Percentiles rank a stretch among this genome's conserved stretches.
These are phyloP conservation scores for Penaeus indicus DNA, from an alignment of 1,140 invertebrate genomes.

Conservation along the genomic window DNA sequence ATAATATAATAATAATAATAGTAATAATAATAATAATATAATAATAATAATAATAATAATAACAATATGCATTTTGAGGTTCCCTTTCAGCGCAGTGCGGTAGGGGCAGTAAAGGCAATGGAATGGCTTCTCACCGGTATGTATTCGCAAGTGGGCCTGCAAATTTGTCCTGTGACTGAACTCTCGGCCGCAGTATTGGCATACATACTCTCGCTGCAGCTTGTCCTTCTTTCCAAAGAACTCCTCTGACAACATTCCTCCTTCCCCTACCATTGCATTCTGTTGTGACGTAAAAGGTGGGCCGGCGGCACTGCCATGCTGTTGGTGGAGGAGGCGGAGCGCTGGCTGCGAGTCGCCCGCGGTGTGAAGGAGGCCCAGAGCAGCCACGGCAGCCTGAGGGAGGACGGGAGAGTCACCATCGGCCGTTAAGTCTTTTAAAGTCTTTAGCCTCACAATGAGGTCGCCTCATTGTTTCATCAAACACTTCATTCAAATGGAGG, in stretches of 20 bases:
- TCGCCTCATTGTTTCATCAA: slow-evolving; percentile 21
- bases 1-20: too few relatives aligned
- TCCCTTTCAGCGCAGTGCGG: slow-evolving; percentile 59
- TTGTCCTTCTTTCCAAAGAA: slow-evolving; percentile 54
- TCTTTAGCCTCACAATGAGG: not conserved
- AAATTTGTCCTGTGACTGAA: slow-evolving; percentile 59
- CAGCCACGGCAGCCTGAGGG: slow-evolving; percentile 60
- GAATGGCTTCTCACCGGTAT: slow-evolving; percentile 62
- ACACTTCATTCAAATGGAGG: slow-evolving; percentile 1
- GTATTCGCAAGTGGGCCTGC: slow-evolving; percentile 53
- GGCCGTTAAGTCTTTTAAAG: slow-evolving; percentile 42
- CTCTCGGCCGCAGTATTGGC: slow-evolving; percentile 52
- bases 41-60: too few relatives aligned
- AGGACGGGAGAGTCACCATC: slow-evolving; percentile 61
- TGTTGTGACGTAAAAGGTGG: slow-evolving; percentile 38
- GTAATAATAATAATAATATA: too few relatives aligned
- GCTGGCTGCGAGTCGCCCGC: slow-evolving; percentile 45
- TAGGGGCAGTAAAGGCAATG: slow-evolving; percentile 60
- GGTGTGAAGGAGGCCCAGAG: slow-evolving; percentile 57
- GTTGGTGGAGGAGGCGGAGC: slow-evolving; percentile 48
- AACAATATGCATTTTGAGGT: slow-evolving; percentile 54
- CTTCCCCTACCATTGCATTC: slow-evolving; percentile 53
- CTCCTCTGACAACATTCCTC: slow-evolving; percentile 20
- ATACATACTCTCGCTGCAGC: slow-evolving; percentile 46
- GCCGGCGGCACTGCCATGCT: slow-evolving; percentile 16